These are phyloP conservation scores for Engraulis encrasicolus DNA, from an alignment of 2,113 vertebrate species.

Conservation along the genomic window DNA sequence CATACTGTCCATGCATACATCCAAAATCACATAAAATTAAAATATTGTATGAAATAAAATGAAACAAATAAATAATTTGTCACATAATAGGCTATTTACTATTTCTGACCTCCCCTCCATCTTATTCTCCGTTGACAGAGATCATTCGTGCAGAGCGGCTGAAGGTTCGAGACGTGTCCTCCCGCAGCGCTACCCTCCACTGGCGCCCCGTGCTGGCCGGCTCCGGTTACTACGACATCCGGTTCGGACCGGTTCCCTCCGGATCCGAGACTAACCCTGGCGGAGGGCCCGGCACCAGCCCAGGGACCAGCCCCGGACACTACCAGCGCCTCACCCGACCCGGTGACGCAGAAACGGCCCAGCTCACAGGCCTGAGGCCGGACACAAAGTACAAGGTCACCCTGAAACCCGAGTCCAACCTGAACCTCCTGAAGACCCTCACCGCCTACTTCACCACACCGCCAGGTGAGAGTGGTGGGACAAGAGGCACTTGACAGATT, in stretches of 20 bases:
- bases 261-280: conserved; percentile 31
- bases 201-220: conserved; percentile 84
- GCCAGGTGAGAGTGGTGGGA: conserved; percentile 71
- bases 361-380: conserved; percentile 75
- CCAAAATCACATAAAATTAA: no score
- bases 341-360: conserved; percentile 70
- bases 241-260: conserved; percentile 65
- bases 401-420: conserved; percentile 83
- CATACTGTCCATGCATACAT: no score
- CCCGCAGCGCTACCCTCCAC: conserved; percentile 77
- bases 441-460: conserved; percentile 81
- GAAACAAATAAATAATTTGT: no score
- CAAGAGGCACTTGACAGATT: neutral
- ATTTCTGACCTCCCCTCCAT: neutral
- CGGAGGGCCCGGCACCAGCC: conserved; percentile 56
- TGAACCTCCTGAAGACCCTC: conserved; percentile 72
- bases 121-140: conserved; percentile 66
- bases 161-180: conserved; percentile 78
- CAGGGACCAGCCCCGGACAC: conserved; percentile 52
- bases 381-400: conserved; percentile 84
- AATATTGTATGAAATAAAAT: no score
- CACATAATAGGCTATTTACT: no score
- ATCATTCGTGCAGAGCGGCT: conserved; percentile 82
- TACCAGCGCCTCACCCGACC: conserved; percentile 71
- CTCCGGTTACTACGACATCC: conserved; percentile 80